Evolutionary conservation across 2,113 vertebrate genomes (phyloP).

Genomic region (Pristiophorus japonicus): DNA sequence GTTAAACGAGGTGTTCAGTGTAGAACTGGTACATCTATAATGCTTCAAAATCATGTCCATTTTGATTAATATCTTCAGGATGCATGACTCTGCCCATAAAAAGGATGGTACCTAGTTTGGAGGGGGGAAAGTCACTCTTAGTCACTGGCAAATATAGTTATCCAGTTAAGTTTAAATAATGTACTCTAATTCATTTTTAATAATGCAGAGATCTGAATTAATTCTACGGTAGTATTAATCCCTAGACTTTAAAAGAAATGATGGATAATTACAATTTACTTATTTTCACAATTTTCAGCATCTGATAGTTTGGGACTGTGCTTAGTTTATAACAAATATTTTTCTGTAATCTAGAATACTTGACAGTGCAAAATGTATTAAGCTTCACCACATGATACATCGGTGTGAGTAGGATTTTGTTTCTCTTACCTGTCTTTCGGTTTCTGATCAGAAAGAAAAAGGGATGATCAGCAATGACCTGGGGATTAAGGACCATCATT

Average conservation of each 20-base stretch:
- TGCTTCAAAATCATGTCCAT: conserved; percentile 78
- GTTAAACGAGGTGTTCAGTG: not conserved
- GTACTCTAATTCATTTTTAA: not conserved
- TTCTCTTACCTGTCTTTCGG: conserved; percentile 76
- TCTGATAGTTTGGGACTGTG: not conserved
- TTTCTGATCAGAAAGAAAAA: conserved; percentile 92
- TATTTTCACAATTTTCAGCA: not conserved
- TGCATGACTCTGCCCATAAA: conserved; percentile 97
- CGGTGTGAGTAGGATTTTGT: conserved; percentile 8
- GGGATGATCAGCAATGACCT: conserved; percentile 93
- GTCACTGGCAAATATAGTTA: not conserved
- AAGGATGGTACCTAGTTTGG: conserved; percentile 70
- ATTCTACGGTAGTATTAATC: not conserved
- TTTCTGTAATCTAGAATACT: not conserved
- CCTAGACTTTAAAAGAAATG: conserved; percentile 4
- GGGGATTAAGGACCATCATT: conserved; percentile 88
- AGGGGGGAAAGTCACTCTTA: not conserved
- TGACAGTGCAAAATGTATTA: not conserved
- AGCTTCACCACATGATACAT: not conserved
- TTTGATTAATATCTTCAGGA: conserved; percentile 80
- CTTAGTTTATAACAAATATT: not conserved
- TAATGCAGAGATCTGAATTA: not conserved
- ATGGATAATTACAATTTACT: conserved; percentile 10
- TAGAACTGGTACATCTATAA: conserved; percentile 60
- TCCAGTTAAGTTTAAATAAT: not conserved